phyloP scores from a whole-genome alignment of 2,113 vertebrate genomes.

The Spizaetus ornatus region DNA sequence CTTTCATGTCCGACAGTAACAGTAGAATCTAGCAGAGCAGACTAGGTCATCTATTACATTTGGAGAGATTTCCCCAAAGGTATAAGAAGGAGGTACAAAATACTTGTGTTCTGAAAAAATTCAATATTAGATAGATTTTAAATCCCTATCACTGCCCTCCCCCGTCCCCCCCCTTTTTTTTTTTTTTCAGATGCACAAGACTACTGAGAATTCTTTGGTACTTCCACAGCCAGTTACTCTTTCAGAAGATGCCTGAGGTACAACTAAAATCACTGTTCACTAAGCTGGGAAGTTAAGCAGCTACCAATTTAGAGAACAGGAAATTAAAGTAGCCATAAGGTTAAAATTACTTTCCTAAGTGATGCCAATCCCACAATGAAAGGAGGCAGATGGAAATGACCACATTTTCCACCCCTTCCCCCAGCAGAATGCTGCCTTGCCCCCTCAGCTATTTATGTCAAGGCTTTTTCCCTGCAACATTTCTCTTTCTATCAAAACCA shows the following conservation, averaged over 20 bases:
- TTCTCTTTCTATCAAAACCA: background rate
- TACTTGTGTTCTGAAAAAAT: background rate
- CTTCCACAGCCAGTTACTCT: background rate
- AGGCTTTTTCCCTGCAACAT: background rate
- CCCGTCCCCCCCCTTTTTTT: rapidly evolving
- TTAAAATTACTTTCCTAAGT: conserved; percentile 18
- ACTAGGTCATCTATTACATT: background rate
- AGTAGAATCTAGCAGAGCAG: background rate
- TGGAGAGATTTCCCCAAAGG: background rate
- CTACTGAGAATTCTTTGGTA: background rate
- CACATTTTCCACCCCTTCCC: conserved; percentile 29
- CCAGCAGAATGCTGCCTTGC: background rate
- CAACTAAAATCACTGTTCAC: background rate
- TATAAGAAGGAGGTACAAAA: background rate
- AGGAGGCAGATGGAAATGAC: background rate
- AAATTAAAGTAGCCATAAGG: conserved; percentile 48
- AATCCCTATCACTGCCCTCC: background rate
- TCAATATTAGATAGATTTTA: background rate
- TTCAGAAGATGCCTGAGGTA: background rate
- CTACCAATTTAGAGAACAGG: conserved; percentile 37
- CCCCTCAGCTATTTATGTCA: background rate
- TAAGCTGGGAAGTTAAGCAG: conserved; percentile 8
- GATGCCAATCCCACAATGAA: conserved; percentile 44
- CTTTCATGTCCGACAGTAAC: background rate
- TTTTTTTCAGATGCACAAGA: background rate